Percentiles rank a stretch among this genome's conserved stretches.
Conservation (phyloP, 2,888 invertebrate species). For the Eudasyphora cyanicolor region DNA sequence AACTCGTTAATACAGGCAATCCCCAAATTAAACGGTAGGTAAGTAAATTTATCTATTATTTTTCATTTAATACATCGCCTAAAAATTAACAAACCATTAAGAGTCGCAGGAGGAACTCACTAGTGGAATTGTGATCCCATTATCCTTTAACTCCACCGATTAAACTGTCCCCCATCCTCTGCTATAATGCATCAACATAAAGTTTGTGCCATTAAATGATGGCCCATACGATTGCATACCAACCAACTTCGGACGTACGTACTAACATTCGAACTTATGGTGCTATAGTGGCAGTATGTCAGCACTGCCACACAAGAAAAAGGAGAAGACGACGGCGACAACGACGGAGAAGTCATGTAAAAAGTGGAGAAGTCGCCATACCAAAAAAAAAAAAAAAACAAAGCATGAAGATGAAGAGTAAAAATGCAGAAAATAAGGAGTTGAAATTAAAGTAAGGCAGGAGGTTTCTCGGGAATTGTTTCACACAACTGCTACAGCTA, state of each 20-base stretch:
- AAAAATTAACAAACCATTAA: too few relatives aligned
- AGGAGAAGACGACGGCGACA: slow-evolving; percentile 3
- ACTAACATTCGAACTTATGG: slow-evolving; percentile 25
- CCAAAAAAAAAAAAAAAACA: slow-evolving; percentile 30
- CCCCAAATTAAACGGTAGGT: too few relatives aligned
- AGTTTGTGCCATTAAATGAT: slow-evolving; percentile 51
- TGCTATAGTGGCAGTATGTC: slow-evolving; percentile 63
- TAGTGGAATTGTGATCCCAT: background rate
- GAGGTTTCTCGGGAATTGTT: slow-evolving; percentile 77
- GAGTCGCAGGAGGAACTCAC: too few relatives aligned
- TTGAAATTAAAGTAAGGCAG: slow-evolving; percentile 79
- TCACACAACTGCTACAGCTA: slow-evolving; percentile 68
- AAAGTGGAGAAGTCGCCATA: slow-evolving; percentile 13
- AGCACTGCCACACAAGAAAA: slow-evolving; percentile 41
- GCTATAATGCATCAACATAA: slow-evolving; percentile 57
- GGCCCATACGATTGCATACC: slow-evolving; percentile 33
- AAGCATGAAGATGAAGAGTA: background rate
- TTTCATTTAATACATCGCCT: too few relatives aligned
- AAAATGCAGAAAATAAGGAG: slow-evolving; percentile 69
- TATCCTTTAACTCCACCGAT: background rate
- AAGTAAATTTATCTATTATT: too few relatives aligned
- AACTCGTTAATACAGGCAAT: too few relatives aligned
- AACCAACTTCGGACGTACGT: slow-evolving; percentile 6
- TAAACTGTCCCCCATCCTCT: slow-evolving; percentile 3
- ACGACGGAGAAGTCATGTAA: slow-evolving; percentile 33